A percentile compares a stretch with the other conserved stretches of the same genome.
Evolutionary conservation across 2,113 vertebrate species (phyloP).

Genomic region (Acinonyx jubatus): DNA sequence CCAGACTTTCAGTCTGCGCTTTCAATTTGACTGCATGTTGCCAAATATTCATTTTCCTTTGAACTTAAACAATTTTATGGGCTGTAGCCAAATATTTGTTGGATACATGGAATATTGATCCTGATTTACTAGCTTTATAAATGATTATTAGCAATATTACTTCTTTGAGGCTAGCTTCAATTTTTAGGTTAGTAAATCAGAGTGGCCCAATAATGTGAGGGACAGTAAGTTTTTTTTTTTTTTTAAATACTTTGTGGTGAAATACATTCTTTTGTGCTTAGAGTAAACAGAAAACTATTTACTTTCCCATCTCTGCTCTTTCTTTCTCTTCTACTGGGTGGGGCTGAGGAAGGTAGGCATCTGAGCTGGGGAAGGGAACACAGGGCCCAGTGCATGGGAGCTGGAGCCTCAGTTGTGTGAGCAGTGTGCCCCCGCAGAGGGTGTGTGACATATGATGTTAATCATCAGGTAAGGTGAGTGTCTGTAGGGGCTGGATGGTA

Average conservation of each 20-base stretch:
- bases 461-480: not conserved
- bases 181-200: not conserved
- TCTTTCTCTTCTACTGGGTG: not conserved
- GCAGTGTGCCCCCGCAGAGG: not conserved
- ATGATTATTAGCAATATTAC: not conserved
- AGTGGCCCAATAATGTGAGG: not conserved
- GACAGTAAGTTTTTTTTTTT: not conserved
- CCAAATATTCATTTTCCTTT: not conserved
- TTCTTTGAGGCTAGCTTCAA: not conserved
- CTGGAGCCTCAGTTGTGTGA: not conserved
- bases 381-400: fast-evolving
- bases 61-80: not conserved
- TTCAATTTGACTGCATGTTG: not conserved
- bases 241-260: not conserved
- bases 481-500: too few species aligned
- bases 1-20: not conserved
- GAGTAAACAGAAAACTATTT: not conserved
- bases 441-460: not conserved
- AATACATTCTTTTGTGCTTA: not conserved
- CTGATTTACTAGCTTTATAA: not conserved
- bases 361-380: not conserved
- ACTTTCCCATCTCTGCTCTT: not conserved
- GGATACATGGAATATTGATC: not conserved
- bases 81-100: not conserved
- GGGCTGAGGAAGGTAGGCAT: not conserved